Evolutionary conservation across 2,888 invertebrate species (phyloP), one percentile per base, ranked within the genome.

Genomic region (Rhodophaea formosa): DNA sequence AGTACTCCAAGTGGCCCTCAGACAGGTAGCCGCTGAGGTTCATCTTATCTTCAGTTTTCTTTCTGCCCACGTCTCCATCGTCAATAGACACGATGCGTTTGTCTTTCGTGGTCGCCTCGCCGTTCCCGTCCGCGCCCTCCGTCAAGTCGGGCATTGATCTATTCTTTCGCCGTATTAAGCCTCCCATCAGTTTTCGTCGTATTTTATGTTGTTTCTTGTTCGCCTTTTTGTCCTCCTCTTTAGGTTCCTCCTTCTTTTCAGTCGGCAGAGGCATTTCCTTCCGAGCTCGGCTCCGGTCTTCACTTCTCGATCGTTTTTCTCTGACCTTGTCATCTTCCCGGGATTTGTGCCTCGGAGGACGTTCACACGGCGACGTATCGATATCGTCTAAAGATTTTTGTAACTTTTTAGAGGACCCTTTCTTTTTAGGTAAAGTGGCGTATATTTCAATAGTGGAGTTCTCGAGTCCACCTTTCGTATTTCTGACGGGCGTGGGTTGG

Each of bases 141-240:
- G 97, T 95, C 53, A 97, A 88, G 87, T 97, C 97, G 0, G 97
- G 97, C 96, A 97, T 96, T 57, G 97, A 97, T 65, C 97, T 92
- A 77, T 97, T 97, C 80, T 97, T 97, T 32, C 97, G 92, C 61
- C 96, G 93, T 56, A 97, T 97, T 56, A 97, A 86, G 1, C 97
- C 97, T 12, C 97, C 97, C 97, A 97, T 97, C 7, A 97, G 78
- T 81, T 97, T 97, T 72, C 97, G 92, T 30, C 97, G 91, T 49
- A 97, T 96, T 86, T 97, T 97, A 75, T 97, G 97, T 77, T 97
- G 97, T 68, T 97, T 97, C 76, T 97, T 97, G 53, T 95, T 95
- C 17, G 94, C 92, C 74, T 96, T 96, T 59, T 93, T 93, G 59
- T 96, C 95, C 75, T 95, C 84, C 10, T 92, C 92, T 49, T 43